Percentiles rank a stretch among this genome's conserved stretches.
Conservation (phyloP, 2,797 vertebrate genomes). For the Ctenosaura bakeri region DNA sequence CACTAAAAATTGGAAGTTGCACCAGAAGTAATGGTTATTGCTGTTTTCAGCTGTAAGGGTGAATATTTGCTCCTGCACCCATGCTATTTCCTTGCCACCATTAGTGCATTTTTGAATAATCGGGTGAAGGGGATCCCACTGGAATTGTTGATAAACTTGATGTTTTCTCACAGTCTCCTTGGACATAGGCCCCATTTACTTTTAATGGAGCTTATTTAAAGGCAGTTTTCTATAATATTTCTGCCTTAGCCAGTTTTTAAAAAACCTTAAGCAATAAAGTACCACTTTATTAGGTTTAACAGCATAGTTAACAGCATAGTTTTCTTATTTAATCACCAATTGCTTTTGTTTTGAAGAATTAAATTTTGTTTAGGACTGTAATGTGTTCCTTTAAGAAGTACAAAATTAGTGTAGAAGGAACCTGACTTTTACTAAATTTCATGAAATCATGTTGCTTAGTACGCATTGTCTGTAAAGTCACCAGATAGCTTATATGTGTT, state of each 20-base stretch:
- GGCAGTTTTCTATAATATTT: neutral
- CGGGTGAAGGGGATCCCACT: neutral
- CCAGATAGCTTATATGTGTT: neutral
- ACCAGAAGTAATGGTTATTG: too few species aligned
- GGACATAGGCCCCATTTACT: neutral
- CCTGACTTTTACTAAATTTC: neutral
- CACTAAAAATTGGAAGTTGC: too few species aligned
- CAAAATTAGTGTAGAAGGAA: neutral
- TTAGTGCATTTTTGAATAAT: neutral
- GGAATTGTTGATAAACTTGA: neutral
- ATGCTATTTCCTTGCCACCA: too few species aligned
- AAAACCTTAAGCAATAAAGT: neutral
- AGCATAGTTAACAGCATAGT: too few species aligned
- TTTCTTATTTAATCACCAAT: too few species aligned
- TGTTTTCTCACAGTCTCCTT: neutral
- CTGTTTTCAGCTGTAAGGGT: too few species aligned
- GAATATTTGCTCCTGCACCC: too few species aligned
- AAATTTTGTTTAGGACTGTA: neutral
- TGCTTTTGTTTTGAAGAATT: neutral
- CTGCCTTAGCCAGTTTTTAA: neutral
- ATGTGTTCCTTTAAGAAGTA: neutral
- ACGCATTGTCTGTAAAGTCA: neutral
- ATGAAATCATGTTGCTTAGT: neutral
- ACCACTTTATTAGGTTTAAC: neutral
- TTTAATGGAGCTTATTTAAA: neutral